Base-by-base conservation (phyloP, 1,140 invertebrate species). In the Magallana gigas region DNA sequence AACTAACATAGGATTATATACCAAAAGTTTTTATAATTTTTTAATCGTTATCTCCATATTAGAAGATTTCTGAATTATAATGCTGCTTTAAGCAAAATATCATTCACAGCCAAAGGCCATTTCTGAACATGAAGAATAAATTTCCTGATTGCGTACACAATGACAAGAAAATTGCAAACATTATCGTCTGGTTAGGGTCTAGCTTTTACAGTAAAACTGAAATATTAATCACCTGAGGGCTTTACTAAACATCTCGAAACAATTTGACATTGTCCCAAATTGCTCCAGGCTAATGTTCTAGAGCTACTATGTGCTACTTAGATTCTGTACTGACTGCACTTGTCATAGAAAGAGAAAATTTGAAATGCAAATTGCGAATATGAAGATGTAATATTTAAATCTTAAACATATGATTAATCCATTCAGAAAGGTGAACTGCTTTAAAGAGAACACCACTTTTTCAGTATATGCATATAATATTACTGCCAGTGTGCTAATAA, bases 271-370 rank as follows among this genome's bases (percentile, higher is more conserved):
- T 76, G 68, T 76, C 68, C 68, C 12, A 76, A 29, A 23, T 23
- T 29, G 23, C 68, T 76, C 23, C 23, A 76, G 68, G 68, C 68
- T 29, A 9, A 11, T 36, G 68, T 76, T 76, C 14, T 76, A 36
- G 36, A 18, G 23, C 12, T 76, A 76, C 68, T 29, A 48, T 48
- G 23, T 29, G 3, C 36, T 8, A 11, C 68, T 76, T 1, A 76
- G 36, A 12, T 76, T 76, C 68, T 36, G 68, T 76, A 76, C 68
- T 23, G 68, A 8, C 68, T 76, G 68, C 68, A 76, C 68, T 76
- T 76, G 68, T 76, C 68, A 76, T 76, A 29, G 23, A 23, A 23
- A 4, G 68, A 76, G 12, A 48, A 76, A 76, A 76, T 76, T 29
- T 76, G 23, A 76, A 76, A 29, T 76, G 68, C 68, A 76, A 76